Conservation (phyloP, 2,888 invertebrate genomes). For the Drosophila birchii region DNA sequence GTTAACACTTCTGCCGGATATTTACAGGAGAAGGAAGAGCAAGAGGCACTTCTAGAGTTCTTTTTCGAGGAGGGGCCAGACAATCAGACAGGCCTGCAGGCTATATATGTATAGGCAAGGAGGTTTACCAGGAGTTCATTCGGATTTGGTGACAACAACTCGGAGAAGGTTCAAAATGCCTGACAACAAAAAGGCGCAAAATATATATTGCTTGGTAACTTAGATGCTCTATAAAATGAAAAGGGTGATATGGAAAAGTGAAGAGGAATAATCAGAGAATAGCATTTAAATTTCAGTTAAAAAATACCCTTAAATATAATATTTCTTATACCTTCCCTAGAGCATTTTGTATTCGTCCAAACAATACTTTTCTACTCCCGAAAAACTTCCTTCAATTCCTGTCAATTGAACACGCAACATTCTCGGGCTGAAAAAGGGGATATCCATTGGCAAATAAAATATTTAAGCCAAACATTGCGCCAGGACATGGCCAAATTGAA, state of each 20-base stretch:
- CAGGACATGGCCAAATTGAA: constrained; percentile 53
- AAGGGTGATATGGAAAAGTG: not conserved
- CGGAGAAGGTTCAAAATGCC: constrained; percentile 11
- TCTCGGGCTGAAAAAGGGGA: constrained; percentile 29
- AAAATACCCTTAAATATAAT: no score
- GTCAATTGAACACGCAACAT: constrained; percentile 45
- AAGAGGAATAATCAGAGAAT: not conserved
- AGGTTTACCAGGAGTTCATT: constrained; percentile 13
- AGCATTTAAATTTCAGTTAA: no score
- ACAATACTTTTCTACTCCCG: not conserved
- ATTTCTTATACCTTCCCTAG: not conserved
- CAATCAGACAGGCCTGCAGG: constrained; percentile 60
- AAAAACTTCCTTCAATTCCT: constrained; percentile 34
- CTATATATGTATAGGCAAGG: constrained; percentile 25
- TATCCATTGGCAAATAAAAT: constrained; percentile 58
- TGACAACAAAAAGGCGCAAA: constrained; percentile 42
- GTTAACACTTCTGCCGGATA: constrained; percentile 61
- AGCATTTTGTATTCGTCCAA: not conserved
- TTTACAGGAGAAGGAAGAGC: constrained; percentile 1
- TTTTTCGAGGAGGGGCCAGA: constrained; percentile 33
- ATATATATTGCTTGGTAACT: constrained; percentile 12
- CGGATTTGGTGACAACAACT: constrained; percentile 30
- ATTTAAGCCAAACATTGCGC: constrained; percentile 66
- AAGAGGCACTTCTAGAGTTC: constrained; percentile 12
- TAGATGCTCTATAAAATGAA: constrained; percentile 1